Conservation (phyloP, 2,797 vertebrate genomes). For the Amblyopsis hoosieri region DNA sequence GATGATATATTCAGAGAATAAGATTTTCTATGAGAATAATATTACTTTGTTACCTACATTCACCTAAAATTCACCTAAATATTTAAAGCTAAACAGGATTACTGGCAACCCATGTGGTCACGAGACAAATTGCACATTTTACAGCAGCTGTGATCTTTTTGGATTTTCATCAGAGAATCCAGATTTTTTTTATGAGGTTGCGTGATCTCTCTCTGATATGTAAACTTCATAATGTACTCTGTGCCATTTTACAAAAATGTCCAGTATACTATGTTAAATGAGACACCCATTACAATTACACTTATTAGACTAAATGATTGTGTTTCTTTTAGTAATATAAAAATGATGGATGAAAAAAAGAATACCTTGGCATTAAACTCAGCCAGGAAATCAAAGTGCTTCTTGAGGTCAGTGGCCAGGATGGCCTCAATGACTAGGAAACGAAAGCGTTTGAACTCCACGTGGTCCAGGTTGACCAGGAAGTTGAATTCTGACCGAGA, state of each 20-base stretch:
- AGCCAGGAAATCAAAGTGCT: slow-evolving; percentile 97
- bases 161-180: too few species aligned
- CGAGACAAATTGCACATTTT: not conserved
- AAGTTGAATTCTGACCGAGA: slow-evolving; percentile 96
- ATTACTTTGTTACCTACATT: too few species aligned
- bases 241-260: too few species aligned
- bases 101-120: too few species aligned
- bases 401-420: slow-evolving; percentile 96
- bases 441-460: slow-evolving; percentile 97
- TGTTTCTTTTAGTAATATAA: too few species aligned
- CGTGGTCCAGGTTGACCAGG: slow-evolving; percentile 90
- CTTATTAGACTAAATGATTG: too few species aligned
- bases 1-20: not conserved
- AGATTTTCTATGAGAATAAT: not conserved
- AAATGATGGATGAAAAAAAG: not conserved
- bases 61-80: not conserved
- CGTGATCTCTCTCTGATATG: too few species aligned
- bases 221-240: too few species aligned
- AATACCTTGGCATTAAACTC: slow-evolving; percentile 96
- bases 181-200: too few species aligned
- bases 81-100: not conserved
- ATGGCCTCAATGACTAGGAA: slow-evolving; percentile 99
- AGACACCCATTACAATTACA: too few species aligned
- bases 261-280: too few species aligned
- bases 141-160: too few species aligned